Evolutionary conservation across 2,113 vertebrate genomes (phyloP), one percentile per base, ranked within the genome.

Genomic region (Carassius carassius): DNA sequence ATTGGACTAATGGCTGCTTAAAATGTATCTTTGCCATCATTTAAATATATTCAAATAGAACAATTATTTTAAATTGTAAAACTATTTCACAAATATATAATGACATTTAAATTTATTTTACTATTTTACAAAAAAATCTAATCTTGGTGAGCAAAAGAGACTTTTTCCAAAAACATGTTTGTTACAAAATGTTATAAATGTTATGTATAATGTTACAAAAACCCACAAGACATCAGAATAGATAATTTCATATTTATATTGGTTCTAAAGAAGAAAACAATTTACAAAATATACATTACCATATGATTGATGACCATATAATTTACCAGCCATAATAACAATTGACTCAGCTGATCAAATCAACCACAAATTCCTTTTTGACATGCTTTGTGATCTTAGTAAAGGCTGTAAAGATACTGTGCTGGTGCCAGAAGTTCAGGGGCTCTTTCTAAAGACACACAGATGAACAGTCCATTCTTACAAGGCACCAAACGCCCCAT

Each of bases 261-360:
- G 82, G 86, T 91, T 93, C 89, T 92, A 92, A 93, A 89, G 88
- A 91, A 92, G 89, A 92, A 88, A 58, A 91, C 73, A 89, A 91
- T 94, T 91, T 94, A 94, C 93, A 95, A 93, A 93, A 94, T 94
- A 84, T 94, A 95, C 93, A 95, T 90, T 67, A 91, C 32, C 11
- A 81, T 89, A 88, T 91, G 83, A 91, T 93, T 83, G 90, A 47
- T 75, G 54, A 78, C 76, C 44, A 83, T 76, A 47, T 29, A 47
- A 49, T 51, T 58, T 17, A 90, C 90, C 89, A 92, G 83, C 86
- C 88, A 85, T 85, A 91, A 90, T 91, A 90, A 92, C 86, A 90
- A 89, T 89, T 86, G 89, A 87, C 76, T 76, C 47, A 41, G 44
- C 21, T 87, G 88, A 91, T 90, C 79, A 87, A 88, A 89, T 87